Base-by-base conservation (phyloP, 1,140 invertebrate genomes). In the Ganaspis sp. region DNA sequence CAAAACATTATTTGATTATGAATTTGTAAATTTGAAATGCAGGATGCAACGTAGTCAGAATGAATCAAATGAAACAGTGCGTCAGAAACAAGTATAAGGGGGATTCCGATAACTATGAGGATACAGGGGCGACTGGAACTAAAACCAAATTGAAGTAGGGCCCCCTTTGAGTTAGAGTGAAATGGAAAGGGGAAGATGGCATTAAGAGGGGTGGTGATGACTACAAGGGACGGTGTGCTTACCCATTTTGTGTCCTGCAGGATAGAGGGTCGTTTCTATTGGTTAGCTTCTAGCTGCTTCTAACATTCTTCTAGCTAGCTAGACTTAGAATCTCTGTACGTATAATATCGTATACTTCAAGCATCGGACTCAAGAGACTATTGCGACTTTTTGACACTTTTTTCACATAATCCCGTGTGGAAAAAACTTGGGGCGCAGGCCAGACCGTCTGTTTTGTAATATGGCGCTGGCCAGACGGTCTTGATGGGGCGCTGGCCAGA, bases 71-170 rank as follows among this genome's bases (percentile, higher is more conserved):
- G 3, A 8, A 17, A 49, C 8, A 29, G 6, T 12, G 58, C 26
- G 58, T 64, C 23, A 21, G 12, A 15, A 26, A 64, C 23, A 9
- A 64, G 1, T 15, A 26, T 64, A 12, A 29, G 8, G 8, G 23
- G 21, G 58, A 15, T 29, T 3, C 23, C 58, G 23, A 83, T 77
- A 84, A 83, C 81, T 80, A 84, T 84, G 81, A 84, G 84, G 83
- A 84, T 74, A 78, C 74, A 72, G 76, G 77, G 64, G 79, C 83
- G 86, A 89, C 87, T 88, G 87, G 82, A 83, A 87, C 85, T 79
- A 79, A 82, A 87, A 86, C 85, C 82, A 87, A 90, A 89, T 88
- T 89, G 88, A 88, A 84, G 85, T 49, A n/a, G 84, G 86, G 84
- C 83, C 85, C 82, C 83, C 84, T 82, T 49, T 76, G 70, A 58